Conservation (phyloP, 2,888 invertebrate species). For the Tenthredo amoena region DNA sequence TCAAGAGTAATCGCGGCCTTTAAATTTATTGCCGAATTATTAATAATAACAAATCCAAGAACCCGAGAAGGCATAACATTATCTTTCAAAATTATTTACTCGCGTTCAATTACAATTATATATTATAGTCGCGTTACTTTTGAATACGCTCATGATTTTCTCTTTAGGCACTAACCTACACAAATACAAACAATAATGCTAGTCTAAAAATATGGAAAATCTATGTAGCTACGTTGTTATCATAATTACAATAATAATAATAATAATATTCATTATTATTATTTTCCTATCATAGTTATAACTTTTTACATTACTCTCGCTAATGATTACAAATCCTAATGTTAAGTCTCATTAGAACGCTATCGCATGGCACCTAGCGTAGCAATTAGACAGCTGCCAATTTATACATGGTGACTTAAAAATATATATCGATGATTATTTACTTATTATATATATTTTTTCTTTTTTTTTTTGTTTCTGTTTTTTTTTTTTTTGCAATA, state of each 20-base stretch:
- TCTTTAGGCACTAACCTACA: constrained; percentile 31
- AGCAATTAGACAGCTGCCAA: constrained; percentile 35
- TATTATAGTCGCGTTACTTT: constrained; percentile 1
- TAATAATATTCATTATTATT: neutral
- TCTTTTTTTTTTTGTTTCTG: neutral
- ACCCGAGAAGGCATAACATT: neutral
- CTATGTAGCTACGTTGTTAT: constrained; percentile 38
- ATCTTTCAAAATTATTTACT: constrained; percentile 2
- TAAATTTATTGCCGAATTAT: neutral
- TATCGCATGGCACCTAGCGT: constrained; percentile 5
- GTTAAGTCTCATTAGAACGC: constrained; percentile 20
- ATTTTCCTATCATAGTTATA: constrained; percentile 14
- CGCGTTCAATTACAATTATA: neutral
- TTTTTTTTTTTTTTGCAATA: neutral
- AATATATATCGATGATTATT: constrained; percentile 37
- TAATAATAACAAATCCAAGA: constrained; percentile 2
- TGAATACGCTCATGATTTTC: neutral
- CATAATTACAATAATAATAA: constrained; percentile 6
- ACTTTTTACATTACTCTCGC: constrained; percentile 37
- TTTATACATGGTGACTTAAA: constrained; percentile 32
- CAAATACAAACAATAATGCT: constrained; percentile 51
- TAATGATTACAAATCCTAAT: constrained; percentile 40
- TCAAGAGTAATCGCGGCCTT: constrained; percentile 14
- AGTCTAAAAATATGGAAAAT: constrained; percentile 61
- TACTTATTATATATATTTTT: neutral